Conservation (phyloP, 2,888 invertebrate species). For the Drosophila siamana region DNA sequence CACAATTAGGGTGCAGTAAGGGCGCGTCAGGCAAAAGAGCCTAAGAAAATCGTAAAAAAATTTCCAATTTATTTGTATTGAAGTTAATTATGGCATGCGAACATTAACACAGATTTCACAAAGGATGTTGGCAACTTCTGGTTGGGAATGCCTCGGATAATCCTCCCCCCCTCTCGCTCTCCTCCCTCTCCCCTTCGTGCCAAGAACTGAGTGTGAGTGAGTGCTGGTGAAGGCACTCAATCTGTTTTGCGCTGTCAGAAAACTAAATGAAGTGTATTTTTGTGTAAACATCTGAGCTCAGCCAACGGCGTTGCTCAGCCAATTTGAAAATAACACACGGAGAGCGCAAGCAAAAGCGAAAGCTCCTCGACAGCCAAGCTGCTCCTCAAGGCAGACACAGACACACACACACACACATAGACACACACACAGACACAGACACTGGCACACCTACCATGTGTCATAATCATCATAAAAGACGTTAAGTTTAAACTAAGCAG, state of each 20-base stretch:
- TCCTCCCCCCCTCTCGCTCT: not conserved
- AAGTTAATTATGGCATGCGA: conserved; percentile 61
- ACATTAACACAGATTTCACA: conserved; percentile 56
- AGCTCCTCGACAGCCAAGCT: conserved; percentile 26
- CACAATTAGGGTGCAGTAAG: conserved; percentile 29
- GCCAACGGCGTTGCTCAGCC: conserved; percentile 36
- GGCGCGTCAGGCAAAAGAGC: conserved; percentile 12
- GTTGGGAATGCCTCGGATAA: not conserved
- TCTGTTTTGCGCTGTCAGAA: conserved; percentile 45
- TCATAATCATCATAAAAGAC: conserved; percentile 78
- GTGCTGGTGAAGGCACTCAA: not conserved
- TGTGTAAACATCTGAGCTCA: conserved; percentile 71
- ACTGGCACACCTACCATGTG: conserved; percentile 51
- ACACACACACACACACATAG: conserved; percentile 25
- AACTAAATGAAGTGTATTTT: conserved; percentile 75
- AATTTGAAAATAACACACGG: conserved; percentile 50
- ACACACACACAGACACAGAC: conserved; percentile 6
- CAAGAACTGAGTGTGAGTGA: not conserved
- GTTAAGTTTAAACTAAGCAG: conserved; percentile 77
- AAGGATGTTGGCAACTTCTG: conserved; percentile 19
- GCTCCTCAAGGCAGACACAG: conserved; percentile 39
- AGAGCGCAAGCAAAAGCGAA: conserved; percentile 2
- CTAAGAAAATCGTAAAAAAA: conserved; percentile 32
- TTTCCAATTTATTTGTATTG: conserved; percentile 60
- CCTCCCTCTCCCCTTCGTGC: too few relatives aligned